These are phyloP conservation scores for Carassius carassius DNA, from an alignment of 2,113 vertebrate genomes.

Conservation along the genomic window DNA sequence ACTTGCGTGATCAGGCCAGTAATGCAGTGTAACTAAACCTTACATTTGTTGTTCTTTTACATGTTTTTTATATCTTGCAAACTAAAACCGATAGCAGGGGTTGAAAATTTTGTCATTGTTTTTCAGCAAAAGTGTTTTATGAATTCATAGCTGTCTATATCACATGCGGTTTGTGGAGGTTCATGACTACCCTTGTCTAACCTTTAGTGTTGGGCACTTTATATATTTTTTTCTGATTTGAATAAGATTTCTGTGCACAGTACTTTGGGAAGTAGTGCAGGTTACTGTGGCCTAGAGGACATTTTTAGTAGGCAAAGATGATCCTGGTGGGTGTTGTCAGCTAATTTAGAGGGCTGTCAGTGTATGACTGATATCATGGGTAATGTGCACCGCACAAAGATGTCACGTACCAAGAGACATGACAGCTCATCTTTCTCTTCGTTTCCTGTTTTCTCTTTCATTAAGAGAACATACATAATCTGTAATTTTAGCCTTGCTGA, in stretches of 20 bases:
- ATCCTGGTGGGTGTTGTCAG: constrained; percentile 49
- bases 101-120: not conserved
- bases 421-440: constrained; percentile 24
- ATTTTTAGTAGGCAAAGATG: constrained; percentile 33
- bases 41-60: too few relatives aligned
- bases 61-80: not conserved
- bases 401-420: constrained; percentile 53
- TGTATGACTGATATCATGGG: constrained; percentile 44
- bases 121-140: not conserved
- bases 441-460: not conserved
- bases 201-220: not conserved
- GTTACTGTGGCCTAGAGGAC: constrained; percentile 12
- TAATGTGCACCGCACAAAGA: constrained; percentile 46
- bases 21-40: too few relatives aligned
- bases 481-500: not conserved
- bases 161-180: not conserved
- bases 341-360: constrained; percentile 47
- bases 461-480: constrained; percentile 32
- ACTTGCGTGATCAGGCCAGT: not conserved
- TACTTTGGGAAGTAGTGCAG: not conserved
- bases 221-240: not conserved
- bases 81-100: not conserved
- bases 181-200: not conserved
- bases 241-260: not conserved
- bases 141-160: not conserved